A percentile compares a stretch with the other conserved stretches of the same genome.
Conservation (phyloP, 2,797 vertebrate genomes). For the Mus caroli region DNA sequence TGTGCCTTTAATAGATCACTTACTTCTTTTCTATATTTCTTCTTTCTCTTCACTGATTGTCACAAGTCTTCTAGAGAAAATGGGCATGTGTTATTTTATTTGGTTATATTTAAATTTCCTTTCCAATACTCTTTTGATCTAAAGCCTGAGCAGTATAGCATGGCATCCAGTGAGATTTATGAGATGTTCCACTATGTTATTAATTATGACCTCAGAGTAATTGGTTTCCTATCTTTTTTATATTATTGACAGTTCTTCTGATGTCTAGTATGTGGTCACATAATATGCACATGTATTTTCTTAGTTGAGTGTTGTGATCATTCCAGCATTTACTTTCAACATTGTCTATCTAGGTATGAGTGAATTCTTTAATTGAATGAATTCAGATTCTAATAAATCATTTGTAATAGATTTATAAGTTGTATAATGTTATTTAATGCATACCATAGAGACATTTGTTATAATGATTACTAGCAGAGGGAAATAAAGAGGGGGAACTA, state of each 20-base stretch:
- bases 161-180: background rate
- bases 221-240: background rate
- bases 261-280: background rate
- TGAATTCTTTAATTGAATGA: background rate
- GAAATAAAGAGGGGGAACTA: background rate
- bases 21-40: background rate
- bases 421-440: background rate
- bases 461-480: background rate
- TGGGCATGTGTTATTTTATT: background rate
- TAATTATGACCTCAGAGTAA: background rate
- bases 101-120: background rate
- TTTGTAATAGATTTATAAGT: background rate
- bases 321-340: background rate
- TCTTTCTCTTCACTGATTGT: background rate
- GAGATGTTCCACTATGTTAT: background rate
- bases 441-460: background rate
- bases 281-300: background rate
- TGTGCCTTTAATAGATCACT: background rate
- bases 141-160: background rate
- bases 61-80: background rate
- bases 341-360: background rate
- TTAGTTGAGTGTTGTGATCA: background rate
- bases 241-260: background rate
- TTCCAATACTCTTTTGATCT: background rate
- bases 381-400: background rate